Base-by-base conservation (phyloP, 1,140 invertebrate genomes). In the Scaptomyza hsui region DNA sequence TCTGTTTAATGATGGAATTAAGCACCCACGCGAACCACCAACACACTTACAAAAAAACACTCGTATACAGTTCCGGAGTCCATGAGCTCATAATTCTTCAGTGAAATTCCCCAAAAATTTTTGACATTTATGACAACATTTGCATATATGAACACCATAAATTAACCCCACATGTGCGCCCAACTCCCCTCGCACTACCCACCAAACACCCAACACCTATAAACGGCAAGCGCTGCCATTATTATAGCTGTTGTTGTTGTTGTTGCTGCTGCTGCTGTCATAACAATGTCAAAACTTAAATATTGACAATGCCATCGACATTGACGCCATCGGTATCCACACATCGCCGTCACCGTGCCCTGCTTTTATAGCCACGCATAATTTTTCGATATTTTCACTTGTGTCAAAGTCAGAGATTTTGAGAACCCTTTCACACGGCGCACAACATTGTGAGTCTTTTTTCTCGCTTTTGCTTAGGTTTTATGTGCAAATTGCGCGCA, bases 401-500 rank as follows among this genome's bases (percentile, higher is more conserved):
- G 75, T 83, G 65, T 68, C 72, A 73, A 78, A 75, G 52, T 67
- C 77, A 77, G 61, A 81, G 76, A 82, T 83, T 77, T 74, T 15
- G 60, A 67, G 59, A 86, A 85, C 81, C 81, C 82, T 85, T 85
- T 86, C 45, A 35, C 72, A 67, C 44, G 45, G 44, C 42, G 44
- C 42, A 49, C 39, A 37, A 47, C 44, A 21, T 26, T 51, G 49
- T 39, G 56, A 45, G 52, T 73, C 41, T 60, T 70, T 47, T 71
- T 59, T 29, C 9, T 29, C 7, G 7, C 26, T 29, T 10, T 29
- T 29, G 26, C 26, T 9, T 29, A 1, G 0, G 26, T 88, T 85
- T 86, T 86, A 86, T 86, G 81, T 86, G 82, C 75, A 88, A 88
- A 88, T 88, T 88, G 82, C 82, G 82, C 74, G 82, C 83, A 88